Base-by-base conservation (phyloP, 2,113 vertebrate species). In the Casuarius casuarius region DNA sequence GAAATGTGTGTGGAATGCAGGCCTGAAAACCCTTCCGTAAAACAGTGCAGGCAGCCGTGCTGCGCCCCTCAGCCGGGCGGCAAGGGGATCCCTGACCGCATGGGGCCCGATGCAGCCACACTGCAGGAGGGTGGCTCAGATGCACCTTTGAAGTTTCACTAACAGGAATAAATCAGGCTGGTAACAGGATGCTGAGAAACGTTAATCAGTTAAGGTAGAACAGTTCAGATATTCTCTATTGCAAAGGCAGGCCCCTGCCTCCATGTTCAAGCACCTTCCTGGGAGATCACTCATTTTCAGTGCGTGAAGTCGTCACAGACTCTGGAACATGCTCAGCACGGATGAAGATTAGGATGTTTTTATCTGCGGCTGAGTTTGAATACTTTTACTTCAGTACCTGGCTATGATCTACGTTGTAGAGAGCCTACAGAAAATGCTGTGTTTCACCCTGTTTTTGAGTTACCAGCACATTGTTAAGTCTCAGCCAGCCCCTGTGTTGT, bases 31-130 rank as follows among this genome's bases (percentile, higher is more conserved):
- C 58, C 87, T 96, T 95, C 91, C 91, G 61, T 87, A 91, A 87
- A 51, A 87, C 91, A 54, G 35, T 75, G 56, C 51, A 61, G 95
- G 87, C 91, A 97, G 93, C 95, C 97, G 90, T 76, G 73, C 31
- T 83, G 65, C 42, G 67, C 56, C 79, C 91, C 91, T 96, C 94
- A 93, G 88, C 91, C 90, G 90, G 90, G 81, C 92, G 63, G 51
- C 19, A 33, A 51, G 70, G 81, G 85, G 90, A 97, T 97, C 92
- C 86, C 79, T 96, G 95, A 95, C 87, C 94, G 90, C 94, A 88
- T 91, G 88, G 87, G 94, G 97, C 97, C 94, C 95, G 93, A 97
- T 95, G 73, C 85, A 75, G 82, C 73, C 42, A 61, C 97, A 97
- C 93, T 94, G 87, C 77, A 58, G 82, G 87, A 94, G 95, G 92